Evolutionary conservation across 1,140 invertebrate genomes (phyloP), one percentile per base, ranked within the genome.

Genomic region (Brachionus rotundiformis): DNA sequence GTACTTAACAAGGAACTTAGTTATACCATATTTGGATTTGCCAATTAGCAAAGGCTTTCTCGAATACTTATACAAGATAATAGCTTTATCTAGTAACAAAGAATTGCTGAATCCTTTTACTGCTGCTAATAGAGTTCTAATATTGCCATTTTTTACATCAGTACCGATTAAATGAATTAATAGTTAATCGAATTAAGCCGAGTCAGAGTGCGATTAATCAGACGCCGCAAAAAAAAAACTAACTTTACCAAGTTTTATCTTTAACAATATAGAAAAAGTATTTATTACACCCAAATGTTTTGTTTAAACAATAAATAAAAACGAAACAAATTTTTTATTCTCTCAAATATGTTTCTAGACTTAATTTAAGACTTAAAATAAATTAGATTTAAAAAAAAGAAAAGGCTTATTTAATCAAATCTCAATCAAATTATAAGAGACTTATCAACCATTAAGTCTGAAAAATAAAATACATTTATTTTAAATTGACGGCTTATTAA

Each of bases 241-340:
- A 54, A 23, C 47, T 54, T 19, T 54, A 8, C 47, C 47, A 54
- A 54, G 19, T 23, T 54, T 54, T 54, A 54, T 54, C 47, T 54
- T 54, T 5, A 54, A 54, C 16, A 54, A 54, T 19, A n/a, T 19
- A n/a, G 47, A 54, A 54, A n/a, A 23, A 54, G 19, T 54, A 54
- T 54, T 54, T 54, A 23, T 54, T 54, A 54, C 47, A 23, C 47
- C 47, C 47, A 54, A 54, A 54, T 54, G 47, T 54, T 54, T 54
- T 54, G 19, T 23, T 54, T 8, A 25, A 54, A 54, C 6, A 54
- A 54, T 19, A 23, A 19, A 54, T 54, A 19, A 49, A 41, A 54
- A 36, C 8, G 47, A 49, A 23, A 19, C 47, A 54, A 54, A 54
- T 23, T 54, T 54, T 54, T n/a, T n/a, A n/a, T n/a, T 54, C 16